Base-by-base conservation (phyloP, 1,140 invertebrate species). In the Cydia amplana region DNA sequence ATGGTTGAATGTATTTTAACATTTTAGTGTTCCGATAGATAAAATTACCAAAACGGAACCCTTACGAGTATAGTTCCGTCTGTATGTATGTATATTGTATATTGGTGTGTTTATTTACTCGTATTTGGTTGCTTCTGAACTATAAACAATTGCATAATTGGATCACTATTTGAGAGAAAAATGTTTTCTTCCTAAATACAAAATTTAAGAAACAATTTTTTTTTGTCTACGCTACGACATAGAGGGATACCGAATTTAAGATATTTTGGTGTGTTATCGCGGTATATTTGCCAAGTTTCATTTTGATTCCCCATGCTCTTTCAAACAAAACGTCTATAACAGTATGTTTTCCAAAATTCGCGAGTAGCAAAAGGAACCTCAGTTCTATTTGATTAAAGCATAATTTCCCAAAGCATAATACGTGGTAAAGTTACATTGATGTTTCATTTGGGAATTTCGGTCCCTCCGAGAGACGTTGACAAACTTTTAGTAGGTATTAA, bases 401-500 rank as follows among this genome's bases (percentile, higher is more conserved):
- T 60, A 60, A 23, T 23, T 23, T 60, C 55, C 9, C 7, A 12
- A 60, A 60, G 20, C 55, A 60, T 51, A 60, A 23, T 20, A 23
- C 55, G 55, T 60, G 18, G 20, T 18, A 60, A 23, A 23, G 20
- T 23, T 20, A 23, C 20, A 60, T 20, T 60, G 55, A 60, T 60
- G 55, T 60, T 60, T 60, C 55, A 60, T 60, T 60, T 12, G 55
- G 55, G 55, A 60, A 60, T 60, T 60, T 60, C 20, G 55, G 55
- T 20, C 55, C 55, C 55, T 60, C 14, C 55, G 55, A 23, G 55
- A 10, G 55, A 60, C 55, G 55, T 60, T 60, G 20, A 60, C 55
- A 60, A 60, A 60, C 55, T 60, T 60, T 60, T 60, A 60, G 55
- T 20, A 60, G 55, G 55, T 60, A 60, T 60, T 60, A 60, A 23